These are phyloP conservation scores for Clarias gariepinus DNA, from an alignment of 2,113 vertebrate genomes.

Conservation along the genomic window DNA sequence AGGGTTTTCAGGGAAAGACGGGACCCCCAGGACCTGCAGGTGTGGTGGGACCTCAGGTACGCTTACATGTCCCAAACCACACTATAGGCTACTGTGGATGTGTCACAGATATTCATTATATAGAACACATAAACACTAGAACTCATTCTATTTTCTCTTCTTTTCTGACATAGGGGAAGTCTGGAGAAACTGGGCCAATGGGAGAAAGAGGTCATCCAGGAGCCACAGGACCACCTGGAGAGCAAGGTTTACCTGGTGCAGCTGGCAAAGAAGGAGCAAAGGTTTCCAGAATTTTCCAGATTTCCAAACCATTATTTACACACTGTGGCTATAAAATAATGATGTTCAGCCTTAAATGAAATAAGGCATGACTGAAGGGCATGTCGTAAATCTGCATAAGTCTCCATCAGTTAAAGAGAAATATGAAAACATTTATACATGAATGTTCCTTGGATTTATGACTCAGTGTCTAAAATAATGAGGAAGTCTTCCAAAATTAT, in stretches of 20 bases:
- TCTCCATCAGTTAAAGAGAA: background rate
- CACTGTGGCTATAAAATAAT: background rate
- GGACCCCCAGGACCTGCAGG: constrained; percentile 92
- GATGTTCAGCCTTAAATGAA: background rate
- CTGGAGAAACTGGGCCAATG: constrained; percentile 89
- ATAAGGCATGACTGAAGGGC: background rate
- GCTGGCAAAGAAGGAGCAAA: constrained; percentile 96
- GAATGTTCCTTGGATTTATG: background rate
- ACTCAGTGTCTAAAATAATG: background rate
- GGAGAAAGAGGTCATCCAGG: constrained; percentile 95
- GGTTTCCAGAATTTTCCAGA: constrained; percentile 72
- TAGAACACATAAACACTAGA: background rate
- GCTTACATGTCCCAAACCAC: background rate
- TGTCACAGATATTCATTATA: background rate
- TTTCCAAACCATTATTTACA: background rate
- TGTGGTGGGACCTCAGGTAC: constrained; percentile 94
- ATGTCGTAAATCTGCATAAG: background rate
- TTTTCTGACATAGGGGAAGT: constrained; percentile 80
- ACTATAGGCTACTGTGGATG: background rate
- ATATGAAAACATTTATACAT: background rate
- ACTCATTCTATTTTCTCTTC: background rate
- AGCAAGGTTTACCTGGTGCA: constrained; percentile 91
- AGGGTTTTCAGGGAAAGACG: constrained; percentile 99
- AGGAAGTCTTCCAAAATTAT: background rate
- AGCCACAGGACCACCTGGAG: constrained; percentile 89